These are phyloP conservation scores for Eriocheir sinensis DNA, from an alignment of 1,140 invertebrate species.

Conservation along the genomic window DNA sequence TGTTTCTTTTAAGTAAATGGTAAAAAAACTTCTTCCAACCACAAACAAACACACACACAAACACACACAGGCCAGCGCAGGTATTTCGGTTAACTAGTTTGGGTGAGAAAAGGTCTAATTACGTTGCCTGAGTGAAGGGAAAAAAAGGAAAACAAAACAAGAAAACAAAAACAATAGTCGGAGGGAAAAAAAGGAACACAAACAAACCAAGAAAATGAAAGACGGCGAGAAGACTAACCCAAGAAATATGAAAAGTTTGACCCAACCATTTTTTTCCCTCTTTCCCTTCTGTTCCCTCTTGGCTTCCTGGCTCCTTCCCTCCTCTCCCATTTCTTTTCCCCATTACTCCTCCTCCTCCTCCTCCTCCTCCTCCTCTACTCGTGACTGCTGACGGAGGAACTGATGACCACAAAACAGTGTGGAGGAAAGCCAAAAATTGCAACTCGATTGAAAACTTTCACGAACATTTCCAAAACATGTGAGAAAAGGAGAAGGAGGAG, in stretches of 20 bases:
- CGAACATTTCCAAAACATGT: slow-evolving; percentile 25
- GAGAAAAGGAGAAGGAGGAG: not conserved
- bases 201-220: not conserved
- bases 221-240: not conserved
- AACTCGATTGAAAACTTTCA: slow-evolving; percentile 16
- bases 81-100: too few species aligned
- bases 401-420: slow-evolving; percentile 24
- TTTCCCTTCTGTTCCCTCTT: not conserved
- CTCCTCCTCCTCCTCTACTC: slow-evolving; percentile 37
- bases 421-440: slow-evolving; percentile 15
- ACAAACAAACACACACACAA: too few species aligned
- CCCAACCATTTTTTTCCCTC: not conserved
- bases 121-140: not conserved
- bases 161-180: not conserved
- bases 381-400: slow-evolving; percentile 17
- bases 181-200: not conserved
- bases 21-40: too few species aligned
- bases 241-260: not conserved
- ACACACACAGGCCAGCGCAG: too few species aligned
- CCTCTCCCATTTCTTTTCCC: not conserved
- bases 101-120: not conserved
- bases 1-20: too few species aligned
- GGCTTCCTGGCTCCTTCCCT: not conserved
- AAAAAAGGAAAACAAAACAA: not conserved
- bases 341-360: not conserved